Percentiles rank a stretch among this genome's conserved stretches.
These are phyloP conservation scores for Chaenocephalus aceratus DNA, from an alignment of 2,113 vertebrate species.

Conservation along the genomic window DNA sequence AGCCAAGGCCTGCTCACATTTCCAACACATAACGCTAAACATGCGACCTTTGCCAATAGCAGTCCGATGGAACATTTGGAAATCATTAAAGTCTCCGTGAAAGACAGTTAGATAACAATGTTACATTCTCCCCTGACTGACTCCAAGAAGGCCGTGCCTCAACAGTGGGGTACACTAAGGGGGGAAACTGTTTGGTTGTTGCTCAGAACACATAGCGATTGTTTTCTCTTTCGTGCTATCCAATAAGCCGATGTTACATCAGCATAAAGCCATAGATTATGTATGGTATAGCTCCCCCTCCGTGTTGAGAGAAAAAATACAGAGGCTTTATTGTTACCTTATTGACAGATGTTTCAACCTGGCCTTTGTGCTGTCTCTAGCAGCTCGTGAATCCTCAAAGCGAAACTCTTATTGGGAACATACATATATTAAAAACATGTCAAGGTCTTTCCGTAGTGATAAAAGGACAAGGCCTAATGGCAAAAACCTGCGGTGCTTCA, in stretches of 20 bases:
- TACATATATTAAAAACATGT: conserved; percentile 40
- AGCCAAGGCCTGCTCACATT: conserved; percentile 49
- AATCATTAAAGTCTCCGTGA: conserved; percentile 71
- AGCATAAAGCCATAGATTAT: conserved; percentile 46
- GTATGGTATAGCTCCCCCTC: conserved; percentile 35
- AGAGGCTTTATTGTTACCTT: conserved; percentile 60
- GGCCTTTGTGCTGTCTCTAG: conserved; percentile 20
- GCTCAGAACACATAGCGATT: conserved; percentile 61
- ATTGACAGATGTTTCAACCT: conserved; percentile 59
- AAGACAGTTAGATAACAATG: conserved; percentile 66
- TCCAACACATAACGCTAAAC: conserved; percentile 60
- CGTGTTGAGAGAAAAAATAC: conserved; percentile 51
- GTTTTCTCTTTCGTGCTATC: conserved; percentile 58
- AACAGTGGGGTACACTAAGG: conserved; percentile 50
- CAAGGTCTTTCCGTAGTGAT: conserved; percentile 2
- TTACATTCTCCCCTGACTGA: conserved; percentile 47
- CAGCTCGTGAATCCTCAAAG: conserved; percentile 31
- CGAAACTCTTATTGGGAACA: conserved; percentile 30
- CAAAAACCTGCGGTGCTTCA: conserved; percentile 74
- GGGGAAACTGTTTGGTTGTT: neutral
- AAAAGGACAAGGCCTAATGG: conserved; percentile 60
- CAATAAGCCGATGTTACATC: conserved; percentile 44
- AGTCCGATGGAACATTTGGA: conserved; percentile 80
- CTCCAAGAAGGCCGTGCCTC: conserved; percentile 58
- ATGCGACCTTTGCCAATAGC: conserved; percentile 53